Evolutionary conservation across 1,140 invertebrate genomes (phyloP).

Genomic region (Microplitis demolitor): DNA sequence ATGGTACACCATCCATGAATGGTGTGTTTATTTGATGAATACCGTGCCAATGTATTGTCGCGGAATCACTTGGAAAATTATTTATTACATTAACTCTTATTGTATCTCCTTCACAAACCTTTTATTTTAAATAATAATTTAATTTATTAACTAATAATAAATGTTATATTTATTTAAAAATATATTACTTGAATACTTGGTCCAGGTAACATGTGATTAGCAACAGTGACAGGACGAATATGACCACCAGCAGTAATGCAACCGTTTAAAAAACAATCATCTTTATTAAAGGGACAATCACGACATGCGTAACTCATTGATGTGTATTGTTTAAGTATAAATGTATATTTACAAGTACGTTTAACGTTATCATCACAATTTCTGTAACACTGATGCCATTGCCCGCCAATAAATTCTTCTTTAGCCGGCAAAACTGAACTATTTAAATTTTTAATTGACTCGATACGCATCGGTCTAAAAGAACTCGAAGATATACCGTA

Average conservation of each 20-base stretch:
- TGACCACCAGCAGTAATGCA: conserved; percentile 61
- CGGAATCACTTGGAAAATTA: conserved; percentile 32
- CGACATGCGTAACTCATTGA: conserved; percentile 51
- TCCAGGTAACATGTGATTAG: conserved; percentile 62
- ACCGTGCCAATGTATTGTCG: conserved; percentile 51
- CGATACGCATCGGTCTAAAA: conserved; percentile 4
- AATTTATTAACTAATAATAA: not conserved
- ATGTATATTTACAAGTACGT: conserved; percentile 29
- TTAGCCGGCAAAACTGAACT: not conserved
- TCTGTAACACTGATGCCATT: conserved; percentile 56
- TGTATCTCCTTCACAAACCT: conserved; percentile 46
- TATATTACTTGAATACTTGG: conserved; percentile 58
- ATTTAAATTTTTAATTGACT: not conserved
- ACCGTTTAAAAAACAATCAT: conserved; percentile 55
- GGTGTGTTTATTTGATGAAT: conserved; percentile 41
- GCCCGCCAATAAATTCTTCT: conserved; percentile 20
- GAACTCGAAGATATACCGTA: not conserved
- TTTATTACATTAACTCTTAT: conserved; percentile 43
- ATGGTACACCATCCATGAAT: conserved; percentile 62
- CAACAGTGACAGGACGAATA: conserved; percentile 50
- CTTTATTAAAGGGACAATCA: conserved; percentile 57
- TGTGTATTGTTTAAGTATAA: conserved; percentile 32
- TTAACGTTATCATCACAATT: conserved; percentile 43
- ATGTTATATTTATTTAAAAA: not conserved
- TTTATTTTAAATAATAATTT: not conserved